Evolutionary conservation across 2,797 vertebrate genomes (phyloP), one percentile per base, ranked within the genome.

Genomic region (Vultur gryphus): DNA sequence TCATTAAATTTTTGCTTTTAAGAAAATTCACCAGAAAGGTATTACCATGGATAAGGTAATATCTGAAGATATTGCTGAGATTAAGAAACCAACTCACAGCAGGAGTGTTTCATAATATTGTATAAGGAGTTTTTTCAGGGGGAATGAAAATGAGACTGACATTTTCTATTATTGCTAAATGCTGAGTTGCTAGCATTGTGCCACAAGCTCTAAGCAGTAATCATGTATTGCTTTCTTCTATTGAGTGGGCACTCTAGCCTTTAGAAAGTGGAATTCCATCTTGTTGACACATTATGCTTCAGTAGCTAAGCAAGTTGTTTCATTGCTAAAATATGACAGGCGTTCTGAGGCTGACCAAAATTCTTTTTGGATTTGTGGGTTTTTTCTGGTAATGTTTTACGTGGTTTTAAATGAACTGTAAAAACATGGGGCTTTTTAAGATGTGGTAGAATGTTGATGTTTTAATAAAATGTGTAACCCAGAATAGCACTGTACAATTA

Each of bases 231-330:
- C 80, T 84, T 64, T 57, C 80, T 89, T 90, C 61, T 79, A 66
- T 19, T 29, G 16, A 92, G 75, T 95, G 80, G 87, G 87, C 70
- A 76, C 65, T 88, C 84, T 49, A 44, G 52, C 48, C 35, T 65
- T 64, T 79, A 69, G 67, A 94, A 87, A 81, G 61, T 54, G 62
- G 93, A 96, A 89, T 93, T 94, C 37, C 75, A 65, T 94, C 92
- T 94, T 96, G 88, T 93, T 95, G 97, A 95, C 73, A 71, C 39
- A 54, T 94, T 96, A 72, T 76, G 93, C 92, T 96, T 96, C 84
- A 84, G 55, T 83, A 82, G 62, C 83, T 65, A 91, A 97, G 78
- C 80, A 96, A 93, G 87, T 89, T 93, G 70, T 88, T 96, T 87
- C 84, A 43, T 87, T 95, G 72, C 84, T 93, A 88, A 96, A 96